Evolutionary conservation across 2,797 vertebrate genomes (phyloP), one percentile per base, ranked within the genome.

Genomic region (Chaetophractus vellerosus): DNA sequence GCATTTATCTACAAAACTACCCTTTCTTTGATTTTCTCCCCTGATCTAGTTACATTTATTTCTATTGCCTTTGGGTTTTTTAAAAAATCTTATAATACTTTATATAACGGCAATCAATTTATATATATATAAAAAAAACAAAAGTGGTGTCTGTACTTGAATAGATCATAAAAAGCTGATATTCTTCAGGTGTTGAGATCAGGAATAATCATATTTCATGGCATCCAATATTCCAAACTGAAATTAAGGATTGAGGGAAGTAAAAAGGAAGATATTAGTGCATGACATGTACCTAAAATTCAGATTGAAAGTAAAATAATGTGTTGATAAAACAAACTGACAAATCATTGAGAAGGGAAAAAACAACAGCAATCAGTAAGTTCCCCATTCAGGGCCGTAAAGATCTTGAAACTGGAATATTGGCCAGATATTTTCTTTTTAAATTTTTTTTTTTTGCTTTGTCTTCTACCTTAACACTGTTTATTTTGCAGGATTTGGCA

Each of bases 1-100:
- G 14, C 55, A 59, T 82, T 90, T 85, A 50, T 88, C 41, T 75
- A 48, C 36, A 26, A 93, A 36, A 21, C 24, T 84, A 18, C 18
- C 9, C n/a, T 95, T 94, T 94, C 94, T n/a, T 85, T 91, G 21
- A 89, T 92, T 93, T 90, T 91, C 61, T 82, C 52, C 38, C 9
- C 36, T 66, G 3, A 82, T 72, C 23, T 78, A 78, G 8, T 93
- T 85, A 76, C 68, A 8, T 68, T 93, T 94, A 88, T 85, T 90
- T 88, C 16, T 72, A 74, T 38, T 93, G 33, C 12, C 33, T 75
- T 82, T n/a, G 55, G 61, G 24, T 61, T 89, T 93, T 88, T 80
- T 45, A n/a, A 38, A 38, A 45, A 45, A 79, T 68, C 33, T 87
- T 90, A 71, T 24, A 82, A 48, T 41, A 79, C 74, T 83, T 93